These are phyloP conservation scores for Operophtera brumata DNA, from an alignment of 2,888 invertebrate species.

Conservation along the genomic window DNA sequence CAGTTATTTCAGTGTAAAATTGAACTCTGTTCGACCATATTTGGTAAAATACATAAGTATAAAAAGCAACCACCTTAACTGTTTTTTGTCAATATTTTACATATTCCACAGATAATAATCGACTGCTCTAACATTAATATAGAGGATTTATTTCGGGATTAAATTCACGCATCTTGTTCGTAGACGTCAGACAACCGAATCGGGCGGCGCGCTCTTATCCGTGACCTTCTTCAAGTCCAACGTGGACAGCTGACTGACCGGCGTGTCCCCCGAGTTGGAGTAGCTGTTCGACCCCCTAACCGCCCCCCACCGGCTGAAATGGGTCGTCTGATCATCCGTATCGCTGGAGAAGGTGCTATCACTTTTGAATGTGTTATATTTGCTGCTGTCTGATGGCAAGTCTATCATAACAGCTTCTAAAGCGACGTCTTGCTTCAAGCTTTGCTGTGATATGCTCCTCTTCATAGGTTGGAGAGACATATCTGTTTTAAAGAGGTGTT, in stretches of 20 bases:
- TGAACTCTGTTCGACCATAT: too few relatives aligned
- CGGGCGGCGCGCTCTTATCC: conserved; percentile 48
- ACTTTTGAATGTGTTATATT: conserved; percentile 54
- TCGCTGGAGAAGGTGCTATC: conserved; percentile 47
- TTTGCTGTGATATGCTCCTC: conserved; percentile 65
- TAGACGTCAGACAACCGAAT: conserved; percentile 60
- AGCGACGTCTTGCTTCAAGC: conserved; percentile 64
- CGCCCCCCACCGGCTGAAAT: conserved; percentile 74
- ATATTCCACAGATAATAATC: too few relatives aligned
- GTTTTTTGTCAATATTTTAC: too few relatives aligned
- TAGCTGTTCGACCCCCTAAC: conserved; percentile 77
- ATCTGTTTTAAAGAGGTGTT: conserved; percentile 50
- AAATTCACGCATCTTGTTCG: too few relatives aligned
- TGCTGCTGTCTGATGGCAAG: conserved; percentile 52
- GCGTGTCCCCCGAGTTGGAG: conserved; percentile 51
- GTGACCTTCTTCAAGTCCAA: conserved; percentile 52
- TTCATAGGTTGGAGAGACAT: conserved; percentile 39
- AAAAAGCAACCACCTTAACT: too few relatives aligned
- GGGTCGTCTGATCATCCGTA: conserved; percentile 34
- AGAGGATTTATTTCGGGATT: too few relatives aligned
- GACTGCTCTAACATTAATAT: too few relatives aligned
- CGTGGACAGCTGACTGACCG: conserved; percentile 69
- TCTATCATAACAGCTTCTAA: conserved; percentile 72
- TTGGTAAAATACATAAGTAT: too few relatives aligned
- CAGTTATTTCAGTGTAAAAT: too few relatives aligned